Evolutionary conservation across 2,888 invertebrate species (phyloP), one percentile per base, ranked within the genome.

Genomic region (Acanthacorydalis orientalis): DNA sequence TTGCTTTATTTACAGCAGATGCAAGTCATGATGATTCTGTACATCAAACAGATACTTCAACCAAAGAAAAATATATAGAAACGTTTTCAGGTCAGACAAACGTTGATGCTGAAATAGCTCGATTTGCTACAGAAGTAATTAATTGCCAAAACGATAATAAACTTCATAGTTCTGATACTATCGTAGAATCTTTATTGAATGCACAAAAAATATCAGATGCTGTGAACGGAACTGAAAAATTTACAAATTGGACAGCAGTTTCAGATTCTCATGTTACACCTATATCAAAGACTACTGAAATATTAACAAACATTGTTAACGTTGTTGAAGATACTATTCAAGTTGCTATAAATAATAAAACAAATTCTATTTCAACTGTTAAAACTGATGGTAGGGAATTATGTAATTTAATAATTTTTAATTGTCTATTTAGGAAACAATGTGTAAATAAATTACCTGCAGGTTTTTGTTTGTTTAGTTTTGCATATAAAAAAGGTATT

Each of bases 11-110:
- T 23, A 23, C 23, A 23, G 23, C 23, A 23, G 23, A 23, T 23
- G 6, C 23, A 23, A 23, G 23, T 23, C 23, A 4, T 23, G 23
- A 23, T 23, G 37, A 37, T 37, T 37, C 37, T 7, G 14, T 14
- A 37, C n/a, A 12, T 8, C 37, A 37, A 9, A 37, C 37, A 9
- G n/a, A 37, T 37, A 12, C 37, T 43, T 10, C 43, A 10, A 11
- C 32, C n/a, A 33, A 32, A 14, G 33, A 32, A 34, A 43, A 31
- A 14, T 33, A 14, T 12, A 43, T 43, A 2, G 46, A 46, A 15
- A 46, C 46, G 31, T 46, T 46, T 39, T 39, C 38, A n/a, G 46
- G 46, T 16, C 46, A 46, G 39, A 46, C 46, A 11, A 39, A 46
- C 12, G 8, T n/a, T 15, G 46, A 46, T 46, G 14, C 23, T 7